Evolutionary conservation across 1,140 invertebrate genomes (phyloP), one percentile per base, ranked within the genome.

Genomic region (Psix sp.): DNA sequence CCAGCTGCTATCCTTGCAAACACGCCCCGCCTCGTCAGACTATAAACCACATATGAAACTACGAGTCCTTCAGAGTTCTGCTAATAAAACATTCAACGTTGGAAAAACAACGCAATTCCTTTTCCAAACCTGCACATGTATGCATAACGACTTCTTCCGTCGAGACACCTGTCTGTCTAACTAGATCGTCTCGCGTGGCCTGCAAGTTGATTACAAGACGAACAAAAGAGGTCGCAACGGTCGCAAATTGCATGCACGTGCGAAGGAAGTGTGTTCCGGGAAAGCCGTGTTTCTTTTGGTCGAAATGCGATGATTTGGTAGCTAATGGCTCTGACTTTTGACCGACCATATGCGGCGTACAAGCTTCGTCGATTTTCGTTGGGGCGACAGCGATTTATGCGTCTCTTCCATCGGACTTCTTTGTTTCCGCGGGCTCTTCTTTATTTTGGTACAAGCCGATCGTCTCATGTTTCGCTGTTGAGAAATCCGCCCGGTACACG

Each of bases 371-470:
- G 36, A 21, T 2, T 3, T 1, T 11, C 13, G 39, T 40, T n/a
- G 43, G 17, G 15, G 43, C 5, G 31, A 62, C 46, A 11, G 11
- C 29, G 15, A 52, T 52, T 63, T 52, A 52, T 54, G 1, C n/a
- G 0, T 10, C 15, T 29, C 43, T 36, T 35, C 14, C 4, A 10
- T 57, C 57, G 36, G 45, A 67, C 45, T 36, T 20, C 63, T 67
- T 67, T 59, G 52, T 67, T 67, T 67, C 45, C 63, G 45, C 52
- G 7, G 59, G n/a, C n/a, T n/a, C n/a, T 59, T 68, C 40, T 60
- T 62, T 71, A 62, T 71, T 70, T 56, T 62, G 35, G 49, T 48
- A 56, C 2, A 62, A n/a, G 16, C 17, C 14, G 3, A 56, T 63
- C 29, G 51, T 71, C 51, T 71, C 67, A 49, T 13, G 21, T 71